Evolutionary conservation across 2,888 invertebrate genomes (phyloP).

Genomic region (Drosophila longiperda): DNA sequence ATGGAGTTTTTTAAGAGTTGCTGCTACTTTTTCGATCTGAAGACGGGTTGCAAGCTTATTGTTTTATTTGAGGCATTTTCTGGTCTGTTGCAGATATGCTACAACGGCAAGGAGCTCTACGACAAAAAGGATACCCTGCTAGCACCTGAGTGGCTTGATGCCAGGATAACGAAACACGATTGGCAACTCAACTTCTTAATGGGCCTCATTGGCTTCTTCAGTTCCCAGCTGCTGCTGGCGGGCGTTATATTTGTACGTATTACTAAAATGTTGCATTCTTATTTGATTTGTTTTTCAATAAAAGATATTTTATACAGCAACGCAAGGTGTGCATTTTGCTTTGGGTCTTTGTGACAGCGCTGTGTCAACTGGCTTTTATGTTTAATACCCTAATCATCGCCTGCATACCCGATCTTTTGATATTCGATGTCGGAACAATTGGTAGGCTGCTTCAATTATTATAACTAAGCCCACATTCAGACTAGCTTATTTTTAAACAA

Average conservation of each 20-base stretch:
- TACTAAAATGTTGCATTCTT: no score
- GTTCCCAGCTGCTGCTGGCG: constrained; percentile 18
- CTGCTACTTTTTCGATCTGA: constrained; percentile 40
- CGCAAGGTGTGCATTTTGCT: constrained; percentile 36
- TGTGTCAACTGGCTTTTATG: constrained; percentile 9
- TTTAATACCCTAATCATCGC: constrained; percentile 30
- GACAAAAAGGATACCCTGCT: not conserved
- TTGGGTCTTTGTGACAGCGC: constrained; percentile 37
- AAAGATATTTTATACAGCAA: constrained; percentile 9
- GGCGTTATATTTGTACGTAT: constrained; percentile 44
- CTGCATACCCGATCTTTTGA: constrained; percentile 8
- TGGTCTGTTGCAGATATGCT: constrained; percentile 22
- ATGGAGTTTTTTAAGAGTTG: constrained; percentile 33
- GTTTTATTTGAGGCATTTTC: constrained; percentile 31
- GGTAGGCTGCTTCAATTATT: constrained; percentile 30
- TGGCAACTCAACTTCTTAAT: constrained; percentile 2
- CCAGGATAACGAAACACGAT: not conserved
- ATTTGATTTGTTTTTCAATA: no score
- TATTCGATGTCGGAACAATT: constrained; percentile 20
- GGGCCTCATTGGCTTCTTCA: constrained; percentile 16
- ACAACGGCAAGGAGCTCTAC: constrained; percentile 1
- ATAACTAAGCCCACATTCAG: not conserved
- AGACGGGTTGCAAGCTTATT: constrained; percentile 54
- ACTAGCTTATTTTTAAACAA: not conserved
- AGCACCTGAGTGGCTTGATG: constrained; percentile 10